Evolutionary conservation across 2,113 vertebrate species (phyloP).

Genomic region (Dascyllus trimaculatus): DNA sequence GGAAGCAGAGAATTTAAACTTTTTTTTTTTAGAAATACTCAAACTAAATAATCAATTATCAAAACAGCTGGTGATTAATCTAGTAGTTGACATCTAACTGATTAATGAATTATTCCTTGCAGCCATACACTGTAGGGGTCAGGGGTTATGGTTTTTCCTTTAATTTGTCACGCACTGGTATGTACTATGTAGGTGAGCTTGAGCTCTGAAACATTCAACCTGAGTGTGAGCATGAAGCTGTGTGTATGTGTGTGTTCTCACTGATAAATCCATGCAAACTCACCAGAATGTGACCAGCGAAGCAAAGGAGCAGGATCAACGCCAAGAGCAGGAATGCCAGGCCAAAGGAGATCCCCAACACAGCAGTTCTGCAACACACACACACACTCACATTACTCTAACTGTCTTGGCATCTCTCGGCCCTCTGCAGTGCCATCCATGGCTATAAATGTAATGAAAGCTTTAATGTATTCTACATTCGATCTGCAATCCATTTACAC

Average conservation of each 20-base stretch:
- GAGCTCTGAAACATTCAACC: too few relatives aligned
- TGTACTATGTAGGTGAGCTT: too few relatives aligned
- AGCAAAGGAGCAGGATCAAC: slow-evolving; percentile 94
- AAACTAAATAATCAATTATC: too few relatives aligned
- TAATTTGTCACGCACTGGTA: too few relatives aligned
- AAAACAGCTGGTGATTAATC: too few relatives aligned
- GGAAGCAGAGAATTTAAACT: too few relatives aligned
- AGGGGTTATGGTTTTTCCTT: too few relatives aligned
- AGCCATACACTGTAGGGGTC: too few relatives aligned
- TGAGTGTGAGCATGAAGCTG: neutral
- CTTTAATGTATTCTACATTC: slow-evolving; percentile 44
- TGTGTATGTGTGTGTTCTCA: slow-evolving; percentile 2
- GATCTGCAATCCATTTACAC: slow-evolving; percentile 25
- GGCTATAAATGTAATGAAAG: slow-evolving; percentile 36
- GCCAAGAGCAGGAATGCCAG: slow-evolving; percentile 90
- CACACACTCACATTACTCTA: slow-evolving; percentile 24
- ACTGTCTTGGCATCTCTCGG: slow-evolving; percentile 10
- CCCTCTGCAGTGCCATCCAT: slow-evolving; percentile 20
- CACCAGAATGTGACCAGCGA: slow-evolving; percentile 95
- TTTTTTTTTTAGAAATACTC: too few relatives aligned
- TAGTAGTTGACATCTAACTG: too few relatives aligned
- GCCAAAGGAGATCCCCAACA: slow-evolving; percentile 95
- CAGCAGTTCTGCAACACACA: slow-evolving; percentile 87
- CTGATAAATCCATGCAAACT: slow-evolving; percentile 71
- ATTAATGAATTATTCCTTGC: too few relatives aligned